Base-by-base conservation (phyloP, 2,797 vertebrate genomes). In the Microcaecilia unicolor region DNA sequence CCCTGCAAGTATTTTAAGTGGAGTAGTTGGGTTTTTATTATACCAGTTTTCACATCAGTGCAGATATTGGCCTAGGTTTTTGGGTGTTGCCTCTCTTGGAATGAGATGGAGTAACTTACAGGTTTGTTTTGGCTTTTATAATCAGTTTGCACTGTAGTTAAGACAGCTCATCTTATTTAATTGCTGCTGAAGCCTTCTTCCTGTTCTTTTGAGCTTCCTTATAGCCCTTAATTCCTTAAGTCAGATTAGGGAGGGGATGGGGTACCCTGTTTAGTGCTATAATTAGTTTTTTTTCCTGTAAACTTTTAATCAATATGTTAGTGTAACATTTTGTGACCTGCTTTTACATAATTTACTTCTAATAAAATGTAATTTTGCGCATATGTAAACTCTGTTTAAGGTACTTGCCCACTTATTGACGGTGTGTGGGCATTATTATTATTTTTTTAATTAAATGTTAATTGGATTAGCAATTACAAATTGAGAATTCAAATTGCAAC, bases 41-140 rank as follows among this genome's bases (percentile, higher is more conserved):
- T 84, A 70, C 71, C 79, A 86, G 67, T 90, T 87, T 81, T 89
- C 85, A 88, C 80, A 85, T 89, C 76, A 78, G 76, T 80, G 87
- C 80, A 89, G 81, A 81, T 71, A 65, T 73, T 90, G 83, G 72
- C 70, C 76, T 53, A 67, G 68, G 71, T 73, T 80, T 78, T 70
- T 80, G 77, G 55, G 74, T 76, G 79, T 78, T 81, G 81, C 78
- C 75, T 81, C 82, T 52, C 55, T 68, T 65, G 44, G 65, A 78
- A 69, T 69, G 51, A 67, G 34, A 57, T 61, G 59, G 61, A 63
- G 36, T 77, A 85, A 10, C 8, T 30, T 18, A 5, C 16, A n/a
- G 7, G 16, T 8, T 23, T 23, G 12, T 26, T 11, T 38, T 10
- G 74, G 43, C 64, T 77, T 81, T 86, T 64, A 33, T 51, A 30